These are phyloP conservation scores for Chrysotoxum bicinctum DNA, from an alignment of 2,888 invertebrate genomes.

Conservation along the genomic window DNA sequence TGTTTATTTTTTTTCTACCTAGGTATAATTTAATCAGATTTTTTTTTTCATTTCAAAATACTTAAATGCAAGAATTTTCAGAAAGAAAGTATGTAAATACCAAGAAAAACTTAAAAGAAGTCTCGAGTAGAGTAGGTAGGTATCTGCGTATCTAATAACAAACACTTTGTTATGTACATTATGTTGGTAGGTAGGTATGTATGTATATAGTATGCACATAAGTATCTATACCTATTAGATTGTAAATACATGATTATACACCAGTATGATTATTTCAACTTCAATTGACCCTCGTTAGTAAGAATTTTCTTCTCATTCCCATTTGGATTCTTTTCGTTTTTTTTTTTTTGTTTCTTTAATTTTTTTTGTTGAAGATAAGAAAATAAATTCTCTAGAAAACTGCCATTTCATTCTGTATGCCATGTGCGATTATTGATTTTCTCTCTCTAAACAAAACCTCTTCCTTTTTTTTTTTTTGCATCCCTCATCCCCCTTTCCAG, in stretches of 20 bases:
- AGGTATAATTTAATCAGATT: neutral
- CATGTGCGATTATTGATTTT: slow-evolving; percentile 65
- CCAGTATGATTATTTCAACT: slow-evolving; percentile 32
- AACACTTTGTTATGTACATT: neutral
- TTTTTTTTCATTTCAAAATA: neutral
- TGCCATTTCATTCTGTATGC: slow-evolving; percentile 27
- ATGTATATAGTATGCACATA: too few relatives aligned
- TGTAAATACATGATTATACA: neutral
- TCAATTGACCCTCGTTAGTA: slow-evolving; percentile 66
- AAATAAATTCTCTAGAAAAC: slow-evolving; percentile 21
- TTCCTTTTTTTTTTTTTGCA: slow-evolving; percentile 34
- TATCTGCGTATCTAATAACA: neutral
- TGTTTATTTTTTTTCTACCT: neutral
- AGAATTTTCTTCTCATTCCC: slow-evolving; percentile 37
- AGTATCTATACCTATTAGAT: neutral
- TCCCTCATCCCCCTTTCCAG: slow-evolving; percentile 21
- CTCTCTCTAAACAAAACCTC: slow-evolving; percentile 35
- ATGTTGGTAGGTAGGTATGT: neutral
- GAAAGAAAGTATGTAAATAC: neutral
- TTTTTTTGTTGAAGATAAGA: neutral
- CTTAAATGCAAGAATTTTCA: neutral
- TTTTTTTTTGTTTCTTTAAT: neutral
- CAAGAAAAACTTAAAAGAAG: too few relatives aligned
- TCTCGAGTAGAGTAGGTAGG: neutral
- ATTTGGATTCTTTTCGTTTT: slow-evolving; percentile 15